Evolutionary conservation across 2,797 vertebrate species (phyloP).

Genomic region (Octomys mimax): DNA sequence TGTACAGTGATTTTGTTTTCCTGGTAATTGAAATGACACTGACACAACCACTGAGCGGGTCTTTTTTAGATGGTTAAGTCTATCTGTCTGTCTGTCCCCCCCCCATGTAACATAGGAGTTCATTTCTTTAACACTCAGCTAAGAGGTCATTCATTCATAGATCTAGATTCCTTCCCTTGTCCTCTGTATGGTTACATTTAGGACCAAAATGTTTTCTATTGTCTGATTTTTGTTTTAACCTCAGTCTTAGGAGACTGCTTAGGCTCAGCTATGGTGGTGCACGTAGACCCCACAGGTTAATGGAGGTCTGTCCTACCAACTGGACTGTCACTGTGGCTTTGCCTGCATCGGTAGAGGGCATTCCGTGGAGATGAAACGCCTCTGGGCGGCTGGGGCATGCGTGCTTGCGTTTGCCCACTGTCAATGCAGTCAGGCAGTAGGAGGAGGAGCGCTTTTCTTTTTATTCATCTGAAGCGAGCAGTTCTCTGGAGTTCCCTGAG

Average conservation of each 20-base stretch:
- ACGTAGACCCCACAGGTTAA: background rate
- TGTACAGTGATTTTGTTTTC: background rate
- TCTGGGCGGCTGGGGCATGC: background rate
- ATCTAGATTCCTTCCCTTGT: background rate
- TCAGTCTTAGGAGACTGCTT: background rate
- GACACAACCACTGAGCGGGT: background rate
- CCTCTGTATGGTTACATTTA: background rate
- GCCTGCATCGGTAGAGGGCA: background rate
- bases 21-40: background rate
- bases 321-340: background rate
- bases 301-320: background rate
- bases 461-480: constrained; percentile 50
- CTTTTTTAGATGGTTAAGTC: background rate
- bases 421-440: background rate
- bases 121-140: background rate
- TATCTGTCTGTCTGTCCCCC: too few species aligned
- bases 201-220: background rate
- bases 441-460: constrained; percentile 60
- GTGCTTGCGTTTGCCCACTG: background rate
- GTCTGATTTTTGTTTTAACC: background rate
- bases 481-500: constrained; percentile 22
- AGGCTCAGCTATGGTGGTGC: background rate
- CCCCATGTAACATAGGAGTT: background rate
- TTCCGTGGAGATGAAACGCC: background rate
- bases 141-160: background rate